Percentiles rank a stretch among this genome's conserved stretches.
Evolutionary conservation across 2,113 vertebrate species (phyloP).

Genomic region (Spheniscus mendiculus): DNA sequence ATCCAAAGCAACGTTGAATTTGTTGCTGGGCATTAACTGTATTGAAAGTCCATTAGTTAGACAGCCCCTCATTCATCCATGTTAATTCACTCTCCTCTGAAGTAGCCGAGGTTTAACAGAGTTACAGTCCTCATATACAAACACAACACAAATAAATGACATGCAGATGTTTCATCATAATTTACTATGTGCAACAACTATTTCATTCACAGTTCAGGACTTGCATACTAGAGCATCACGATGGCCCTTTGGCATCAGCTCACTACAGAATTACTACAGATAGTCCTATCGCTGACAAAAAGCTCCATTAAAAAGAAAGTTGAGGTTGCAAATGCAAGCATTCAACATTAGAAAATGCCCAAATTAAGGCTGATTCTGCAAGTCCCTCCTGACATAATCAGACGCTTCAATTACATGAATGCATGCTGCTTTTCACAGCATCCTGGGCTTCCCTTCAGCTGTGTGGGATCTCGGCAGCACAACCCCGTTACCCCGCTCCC

Average conservation of each 20-base stretch:
- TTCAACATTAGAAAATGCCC: neutral
- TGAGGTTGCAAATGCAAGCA: neutral
- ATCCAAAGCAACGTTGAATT: neutral
- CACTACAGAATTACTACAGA: neutral
- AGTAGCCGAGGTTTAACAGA: neutral
- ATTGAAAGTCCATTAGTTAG: conserved; percentile 11
- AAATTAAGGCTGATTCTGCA: neutral
- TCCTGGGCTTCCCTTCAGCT: neutral
- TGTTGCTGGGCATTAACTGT: neutral
- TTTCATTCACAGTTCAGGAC: neutral
- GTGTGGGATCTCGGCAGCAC: neutral
- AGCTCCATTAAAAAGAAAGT: neutral
- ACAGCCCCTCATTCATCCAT: neutral
- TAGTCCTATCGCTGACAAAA: neutral
- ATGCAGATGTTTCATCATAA: conserved; percentile 9
- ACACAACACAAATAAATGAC: conserved; percentile 1
- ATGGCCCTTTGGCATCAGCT: neutral
- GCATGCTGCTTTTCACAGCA: neutral
- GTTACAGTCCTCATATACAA: neutral
- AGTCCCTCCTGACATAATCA: neutral
- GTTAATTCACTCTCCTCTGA: conserved; percentile 8
- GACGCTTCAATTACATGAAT: neutral
- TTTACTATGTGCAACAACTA: neutral
- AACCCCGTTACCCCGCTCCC: neutral
- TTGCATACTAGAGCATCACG: neutral